These are phyloP conservation scores for Mirza zaza DNA, from an alignment of 2,113 vertebrate genomes.

Conservation along the genomic window DNA sequence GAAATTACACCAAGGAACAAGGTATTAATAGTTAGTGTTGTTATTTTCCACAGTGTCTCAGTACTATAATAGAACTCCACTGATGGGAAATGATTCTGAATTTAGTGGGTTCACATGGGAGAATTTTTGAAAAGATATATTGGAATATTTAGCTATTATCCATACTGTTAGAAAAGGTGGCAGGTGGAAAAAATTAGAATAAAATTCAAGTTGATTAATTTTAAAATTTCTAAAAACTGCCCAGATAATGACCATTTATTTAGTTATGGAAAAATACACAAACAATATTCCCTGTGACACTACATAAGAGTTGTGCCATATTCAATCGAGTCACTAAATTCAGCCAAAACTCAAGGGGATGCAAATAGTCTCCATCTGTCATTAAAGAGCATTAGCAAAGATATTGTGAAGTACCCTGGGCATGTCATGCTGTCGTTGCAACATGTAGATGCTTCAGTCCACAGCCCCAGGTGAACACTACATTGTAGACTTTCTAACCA, in stretches of 20 bases:
- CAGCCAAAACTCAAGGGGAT: not conserved
- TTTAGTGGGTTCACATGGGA: not conserved
- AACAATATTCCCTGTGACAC: not conserved
- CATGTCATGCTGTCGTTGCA: fast-evolving
- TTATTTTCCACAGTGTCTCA: not conserved
- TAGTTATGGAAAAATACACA: not conserved
- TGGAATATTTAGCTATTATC: not conserved
- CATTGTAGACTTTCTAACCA: not conserved
- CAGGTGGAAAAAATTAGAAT: not conserved
- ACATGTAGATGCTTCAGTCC: not conserved
- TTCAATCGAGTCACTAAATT: not conserved
- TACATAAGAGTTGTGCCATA: not conserved
- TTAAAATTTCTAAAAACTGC: not conserved
- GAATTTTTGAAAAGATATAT: not conserved
- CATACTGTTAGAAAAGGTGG: not conserved
- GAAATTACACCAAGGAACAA: not conserved
- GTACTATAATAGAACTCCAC: not conserved
- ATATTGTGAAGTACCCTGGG: not conserved
- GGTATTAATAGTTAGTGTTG: not conserved
- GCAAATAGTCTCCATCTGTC: not conserved
- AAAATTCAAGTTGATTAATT: not conserved
- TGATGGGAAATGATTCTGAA: not conserved
- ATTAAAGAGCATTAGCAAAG: not conserved
- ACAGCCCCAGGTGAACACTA: not conserved
- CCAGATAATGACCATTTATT: not conserved